These are phyloP conservation scores for Mesitornis unicolor DNA, from an alignment of 2,113 vertebrate species.

Conservation along the genomic window DNA sequence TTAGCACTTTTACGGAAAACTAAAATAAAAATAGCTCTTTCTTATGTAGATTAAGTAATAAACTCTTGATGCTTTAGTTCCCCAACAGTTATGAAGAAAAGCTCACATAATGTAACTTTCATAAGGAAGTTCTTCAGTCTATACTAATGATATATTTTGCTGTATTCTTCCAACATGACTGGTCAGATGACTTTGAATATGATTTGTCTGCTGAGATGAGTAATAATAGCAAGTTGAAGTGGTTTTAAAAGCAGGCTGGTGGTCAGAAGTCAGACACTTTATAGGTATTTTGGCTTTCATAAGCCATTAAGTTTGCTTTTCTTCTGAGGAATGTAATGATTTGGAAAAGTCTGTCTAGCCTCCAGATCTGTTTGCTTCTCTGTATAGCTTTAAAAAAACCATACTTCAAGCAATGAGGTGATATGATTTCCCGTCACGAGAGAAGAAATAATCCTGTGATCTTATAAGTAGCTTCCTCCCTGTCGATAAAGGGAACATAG, in stretches of 20 bases:
- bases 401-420: not conserved
- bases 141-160: not conserved
- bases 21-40: not conserved
- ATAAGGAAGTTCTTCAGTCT: not conserved
- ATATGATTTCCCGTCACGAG: not conserved
- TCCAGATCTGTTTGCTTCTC: not conserved
- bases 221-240: not conserved
- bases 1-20: not conserved
- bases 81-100: not conserved
- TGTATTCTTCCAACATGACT: rapidly evolving
- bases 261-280: not conserved
- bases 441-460: not conserved
- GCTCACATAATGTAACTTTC: not conserved
- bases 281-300: not conserved
- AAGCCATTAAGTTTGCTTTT: not conserved
- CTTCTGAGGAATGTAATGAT: not conserved
- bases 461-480: not conserved
- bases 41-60: not conserved
- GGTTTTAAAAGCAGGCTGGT: not conserved
- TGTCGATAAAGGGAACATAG: not conserved
- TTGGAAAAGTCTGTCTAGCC: not conserved
- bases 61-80: not conserved
- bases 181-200: not conserved
- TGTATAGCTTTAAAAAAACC: not conserved
- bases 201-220: not conserved